A percentile compares a stretch with the other conserved stretches of the same genome.
Evolutionary conservation across 2,888 invertebrate genomes (phyloP).

Genomic region (Melieria omissa): DNA sequence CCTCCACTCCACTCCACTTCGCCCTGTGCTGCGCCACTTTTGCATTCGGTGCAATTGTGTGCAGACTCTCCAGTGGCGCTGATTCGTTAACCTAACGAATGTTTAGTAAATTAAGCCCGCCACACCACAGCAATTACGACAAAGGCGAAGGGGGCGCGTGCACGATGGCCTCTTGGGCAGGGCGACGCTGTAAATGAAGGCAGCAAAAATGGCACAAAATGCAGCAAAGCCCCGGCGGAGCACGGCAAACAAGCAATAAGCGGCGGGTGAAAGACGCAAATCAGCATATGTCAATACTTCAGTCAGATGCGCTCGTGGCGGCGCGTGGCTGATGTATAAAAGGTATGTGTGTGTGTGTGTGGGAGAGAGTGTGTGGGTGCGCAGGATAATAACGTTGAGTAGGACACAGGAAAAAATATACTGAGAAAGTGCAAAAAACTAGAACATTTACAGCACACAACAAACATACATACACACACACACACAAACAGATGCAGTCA

Average conservation of each 20-base stretch:
- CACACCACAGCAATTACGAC: conserved; percentile 13
- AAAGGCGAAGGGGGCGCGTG: conserved; percentile 11
- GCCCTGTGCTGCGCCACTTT: not conserved
- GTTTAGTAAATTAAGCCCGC: conserved; percentile 34
- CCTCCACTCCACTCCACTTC: not conserved
- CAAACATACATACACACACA: not conserved
- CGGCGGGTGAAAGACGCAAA: conserved; percentile 15
- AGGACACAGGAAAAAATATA: conserved; percentile 4
- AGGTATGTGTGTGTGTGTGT: conserved; percentile 17
- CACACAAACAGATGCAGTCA: not conserved
- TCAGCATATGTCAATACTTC: conserved; percentile 37
- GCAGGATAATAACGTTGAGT: conserved; percentile 25
- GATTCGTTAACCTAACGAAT: conserved; percentile 34
- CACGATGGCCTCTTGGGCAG: conserved; percentile 13
- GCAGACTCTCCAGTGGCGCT: not conserved
- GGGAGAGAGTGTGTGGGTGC: conserved; percentile 17
- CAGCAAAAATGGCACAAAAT: conserved; percentile 12
- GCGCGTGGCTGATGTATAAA: conserved; percentile 11
- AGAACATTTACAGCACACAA: not conserved
- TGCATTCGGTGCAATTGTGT: not conserved
- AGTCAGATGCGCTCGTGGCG: conserved; percentile 8
- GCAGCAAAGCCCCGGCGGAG: not conserved
- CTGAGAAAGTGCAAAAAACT: conserved; percentile 13
- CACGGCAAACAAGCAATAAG: conserved; percentile 5
- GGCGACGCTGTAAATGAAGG: not conserved